Evolutionary conservation across 2,797 vertebrate genomes (phyloP).

Genomic region (Cyprinella venusta): DNA sequence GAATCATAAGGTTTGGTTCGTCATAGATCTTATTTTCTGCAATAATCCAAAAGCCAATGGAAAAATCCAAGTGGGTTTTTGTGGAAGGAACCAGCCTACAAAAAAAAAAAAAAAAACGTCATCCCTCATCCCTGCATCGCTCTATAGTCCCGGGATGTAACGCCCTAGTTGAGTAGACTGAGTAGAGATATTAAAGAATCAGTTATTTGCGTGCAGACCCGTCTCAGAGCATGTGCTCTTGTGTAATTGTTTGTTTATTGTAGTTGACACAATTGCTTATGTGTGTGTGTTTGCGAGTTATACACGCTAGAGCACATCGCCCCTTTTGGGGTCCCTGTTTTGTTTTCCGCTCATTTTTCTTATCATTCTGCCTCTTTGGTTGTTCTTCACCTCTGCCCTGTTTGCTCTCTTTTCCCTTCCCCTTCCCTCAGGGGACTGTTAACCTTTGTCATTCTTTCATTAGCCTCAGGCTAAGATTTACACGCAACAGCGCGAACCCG

Average conservation of each 20-base stretch:
- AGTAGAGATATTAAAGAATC: too few species aligned
- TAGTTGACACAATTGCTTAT: not conserved
- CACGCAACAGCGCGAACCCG: conserved; percentile 18
- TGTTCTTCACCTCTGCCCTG: conserved; percentile 39
- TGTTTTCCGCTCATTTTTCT: conserved; percentile 47
- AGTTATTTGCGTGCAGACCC: conserved; percentile 39
- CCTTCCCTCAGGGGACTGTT: conserved; percentile 50
- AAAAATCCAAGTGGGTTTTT: not conserved
- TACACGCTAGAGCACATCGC: not conserved
- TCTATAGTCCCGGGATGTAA: not conserved
- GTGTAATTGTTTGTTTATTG: conserved; percentile 22
- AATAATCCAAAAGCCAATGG: not conserved
- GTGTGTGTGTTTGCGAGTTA: not conserved
- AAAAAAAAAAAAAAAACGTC: too few species aligned
- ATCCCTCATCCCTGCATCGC: not conserved
- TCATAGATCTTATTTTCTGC: not conserved
- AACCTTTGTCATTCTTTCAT: conserved; percentile 54
- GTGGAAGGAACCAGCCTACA: not conserved
- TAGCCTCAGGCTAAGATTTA: conserved; percentile 45
- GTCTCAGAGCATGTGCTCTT: not conserved
- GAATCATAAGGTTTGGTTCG: not conserved
- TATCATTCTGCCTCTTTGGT: conserved; percentile 43
- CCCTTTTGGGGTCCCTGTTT: conserved; percentile 26
- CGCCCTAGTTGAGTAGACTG: too few species aligned
- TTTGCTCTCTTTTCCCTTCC: conserved; percentile 34